Base-by-base conservation (phyloP, 2,797 vertebrate species). In the Sebastes kiyomatsui region DNA sequence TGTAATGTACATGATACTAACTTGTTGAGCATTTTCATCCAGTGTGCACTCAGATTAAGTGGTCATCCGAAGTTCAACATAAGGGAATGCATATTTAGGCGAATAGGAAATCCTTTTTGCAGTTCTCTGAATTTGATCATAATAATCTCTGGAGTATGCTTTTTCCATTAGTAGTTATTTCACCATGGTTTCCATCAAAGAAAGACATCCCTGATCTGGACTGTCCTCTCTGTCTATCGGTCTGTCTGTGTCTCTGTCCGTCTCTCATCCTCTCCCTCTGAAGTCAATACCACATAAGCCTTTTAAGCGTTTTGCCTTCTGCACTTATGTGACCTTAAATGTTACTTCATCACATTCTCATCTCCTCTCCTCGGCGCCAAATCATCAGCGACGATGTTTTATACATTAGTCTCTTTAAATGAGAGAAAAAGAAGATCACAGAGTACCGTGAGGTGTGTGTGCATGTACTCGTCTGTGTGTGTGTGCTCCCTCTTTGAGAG, bases 281-380 rank as follows among this genome's bases (percentile, higher is more conserved):
- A 72, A 73, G 72, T 72, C 62, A 85, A 81, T 77, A 49, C 67
- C 52, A 70, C 80, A 42, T 81, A 80, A 85, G 72, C 77, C 79
- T 86, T 87, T 84, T 85, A 73, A 87, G 80, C 73, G 59, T 71
- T 46, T 72, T 35, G 42, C 80, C 62, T 42, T 33, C 54, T 86
- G 80, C 55, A 66, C 74, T 79, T 38, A 75, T 33, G 65, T 85
- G 82, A 85, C 85, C 80, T 55, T 70, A 67, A 75, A 67, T 79
- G 67, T 77, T 65, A 23, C 60, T 77, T 80, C 54, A 67, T 80
- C 73, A 46, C 58, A 28, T 60, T 12, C 54, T 67, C 30, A 28
- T 60, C 35, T 69, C 30, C 20, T 30, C 38, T 62, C 18, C 14
- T 55, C 10, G 11, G n/a, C 8, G 6, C 7, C 18, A 20, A 52